Conservation (phyloP, 2,797 vertebrate genomes). For the Danio tinwini region DNA sequence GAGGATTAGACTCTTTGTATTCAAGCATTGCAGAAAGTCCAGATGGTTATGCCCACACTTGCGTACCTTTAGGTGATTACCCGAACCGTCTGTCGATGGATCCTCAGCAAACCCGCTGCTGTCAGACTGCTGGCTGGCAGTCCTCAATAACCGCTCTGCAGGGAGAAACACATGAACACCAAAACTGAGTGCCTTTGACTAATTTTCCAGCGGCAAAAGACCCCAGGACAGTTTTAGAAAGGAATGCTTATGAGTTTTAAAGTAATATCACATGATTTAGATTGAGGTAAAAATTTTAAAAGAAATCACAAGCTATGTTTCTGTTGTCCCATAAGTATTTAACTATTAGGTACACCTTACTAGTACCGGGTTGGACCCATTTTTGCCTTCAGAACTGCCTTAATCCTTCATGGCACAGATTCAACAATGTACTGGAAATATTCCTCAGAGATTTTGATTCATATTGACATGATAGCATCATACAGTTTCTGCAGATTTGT, state of each 20-base stretch:
- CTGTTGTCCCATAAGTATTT: no score
- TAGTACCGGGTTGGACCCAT: no score
- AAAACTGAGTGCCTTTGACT: not conserved
- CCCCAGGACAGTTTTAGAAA: not conserved
- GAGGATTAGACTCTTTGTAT: not conserved
- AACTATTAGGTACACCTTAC: no score
- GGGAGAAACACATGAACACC: not conserved
- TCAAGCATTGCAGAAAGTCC: not conserved
- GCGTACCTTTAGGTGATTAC: constrained; percentile 84
- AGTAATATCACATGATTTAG: not conserved
- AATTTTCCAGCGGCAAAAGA: not conserved
- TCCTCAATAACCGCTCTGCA: constrained; percentile 86
- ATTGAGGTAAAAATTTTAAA: not conserved
- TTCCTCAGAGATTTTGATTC: no score
- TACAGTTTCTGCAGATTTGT: no score
- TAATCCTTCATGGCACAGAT: no score
- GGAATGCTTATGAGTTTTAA: not conserved
- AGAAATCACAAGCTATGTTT: no score
- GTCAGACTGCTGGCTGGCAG: constrained; percentile 94
- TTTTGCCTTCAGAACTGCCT: no score
- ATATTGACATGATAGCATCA: no score
- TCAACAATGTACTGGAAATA: no score
- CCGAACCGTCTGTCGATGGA: constrained; percentile 82
- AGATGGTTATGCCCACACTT: constrained; percentile 11
- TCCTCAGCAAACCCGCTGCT: constrained; percentile 98